Conservation (phyloP, 2,113 vertebrate species). For the Regulus satrapa region DNA sequence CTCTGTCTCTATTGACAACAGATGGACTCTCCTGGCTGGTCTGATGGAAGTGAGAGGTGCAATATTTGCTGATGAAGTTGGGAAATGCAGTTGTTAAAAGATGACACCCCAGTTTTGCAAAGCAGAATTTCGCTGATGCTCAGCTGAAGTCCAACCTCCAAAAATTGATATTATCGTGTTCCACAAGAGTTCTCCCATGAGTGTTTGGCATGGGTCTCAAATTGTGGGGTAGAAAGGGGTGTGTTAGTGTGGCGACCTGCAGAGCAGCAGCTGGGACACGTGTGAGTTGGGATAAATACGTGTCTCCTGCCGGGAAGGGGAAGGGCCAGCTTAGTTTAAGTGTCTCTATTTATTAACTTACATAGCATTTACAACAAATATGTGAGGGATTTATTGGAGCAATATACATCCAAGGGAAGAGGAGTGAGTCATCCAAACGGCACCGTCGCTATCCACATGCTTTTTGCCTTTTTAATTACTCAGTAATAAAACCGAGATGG, state of each 20-base stretch:
- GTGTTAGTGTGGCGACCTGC: background rate
- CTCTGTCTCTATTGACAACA: background rate
- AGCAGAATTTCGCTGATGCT: background rate
- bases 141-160: background rate
- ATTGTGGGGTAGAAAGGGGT: background rate
- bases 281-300: background rate
- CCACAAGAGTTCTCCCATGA: background rate
- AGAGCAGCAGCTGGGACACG: background rate
- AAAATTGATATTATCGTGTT: accelerated
- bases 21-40: background rate
- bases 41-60: background rate
- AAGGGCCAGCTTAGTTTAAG: background rate
- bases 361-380: background rate
- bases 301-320: background rate
- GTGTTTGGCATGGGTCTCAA: background rate
- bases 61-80: background rate
- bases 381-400: constrained; percentile 6
- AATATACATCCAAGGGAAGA: background rate
- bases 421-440: background rate
- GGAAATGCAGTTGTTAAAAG: background rate
- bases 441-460: background rate
- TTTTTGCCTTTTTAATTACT: constrained; percentile 25
- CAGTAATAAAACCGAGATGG: background rate
- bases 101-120: background rate
- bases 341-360: background rate